Evolutionary conservation across 2,113 vertebrate genomes (phyloP), one percentile per base, ranked within the genome.

Genomic region (Anthoscopus minutus): DNA sequence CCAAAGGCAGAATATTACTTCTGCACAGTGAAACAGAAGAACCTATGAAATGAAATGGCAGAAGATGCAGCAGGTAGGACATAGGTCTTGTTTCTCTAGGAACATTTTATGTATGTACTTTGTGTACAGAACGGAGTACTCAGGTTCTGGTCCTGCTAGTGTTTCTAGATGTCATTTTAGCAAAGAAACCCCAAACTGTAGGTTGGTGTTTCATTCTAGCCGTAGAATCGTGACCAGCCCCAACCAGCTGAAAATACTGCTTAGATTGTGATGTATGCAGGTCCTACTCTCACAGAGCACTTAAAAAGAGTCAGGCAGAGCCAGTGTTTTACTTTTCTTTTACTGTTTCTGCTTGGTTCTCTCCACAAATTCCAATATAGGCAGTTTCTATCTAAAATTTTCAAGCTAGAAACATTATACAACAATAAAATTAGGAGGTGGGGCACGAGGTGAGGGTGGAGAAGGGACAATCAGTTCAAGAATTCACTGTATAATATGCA

Each of bases 371-470:
- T 69, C 40, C 30, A 88, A 24, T 45, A 65, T 1, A 72, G 10
- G 22, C 58, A 42, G 13, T 33, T 69, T 64, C 27, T 35, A 11
- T 21, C 37, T 44, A 77, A 77, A 83, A 44, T 17, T 78, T 84
- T 61, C n/a, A 60, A 67, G 54, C 12, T 61, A 67, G 27, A 86
- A 92, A 84, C 17, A 57, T 42, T 44, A 56, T 8, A n/a, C 6
- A 85, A 65, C 16, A 50, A 60, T 50, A 80, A 82, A 81, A 58
- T 8, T 22, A 5, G 27, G 58, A 24, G 15, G 44, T 14, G 30
- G 21, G 13, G 10, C 21, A 40, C 2, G 2, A 8, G 2, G 7
- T 7, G 31, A 6, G 15, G 8, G 10, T 8, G 5, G 37, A 84
- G 18, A 79, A 3, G 11, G 72, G 48, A 61, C 23, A 78, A 64